Base-by-base conservation (phyloP, 2,888 invertebrate species). In the Empis stercorea region DNA sequence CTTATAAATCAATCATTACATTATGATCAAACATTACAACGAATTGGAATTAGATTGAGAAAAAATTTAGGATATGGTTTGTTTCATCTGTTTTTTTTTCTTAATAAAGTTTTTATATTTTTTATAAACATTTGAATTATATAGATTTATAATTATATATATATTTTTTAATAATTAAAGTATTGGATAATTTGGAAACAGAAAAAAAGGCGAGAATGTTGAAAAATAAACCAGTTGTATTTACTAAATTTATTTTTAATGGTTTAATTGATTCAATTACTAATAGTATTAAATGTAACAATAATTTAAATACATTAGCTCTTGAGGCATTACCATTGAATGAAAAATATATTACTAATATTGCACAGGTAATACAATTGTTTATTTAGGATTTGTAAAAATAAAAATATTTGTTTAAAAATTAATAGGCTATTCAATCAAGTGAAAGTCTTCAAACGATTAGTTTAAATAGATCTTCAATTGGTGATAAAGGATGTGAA, bases 281-380 rank as follows among this genome's bases (percentile, higher is more conserved):
- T 1, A 77, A 78, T 60, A 76, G 82, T 51, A 64, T 85, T 6
- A 69, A 76, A 20, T 75, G 76, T 52, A 83, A 80, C 14, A 73
- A 76, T 32, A 73, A 78, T 14, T 65, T 87, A 10, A 73, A 75
- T 2, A 69, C 74, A 6, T 62, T 87, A 23, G 74, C 79, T 51
- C 64, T 87, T 13, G 86, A 86, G 57, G 85, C 84, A 0, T 62
- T 87, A 23, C 86, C 86, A 0, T 60, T 87, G 42, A 76, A 75
- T 52, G 72, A 75, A 52, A 79, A 81, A 14, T 84, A 83, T 56
- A 66, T 85, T 30, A 75, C 76, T 27, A 74, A 74, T 4, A 71
- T 72, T 59, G 76, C 73, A 57, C 76, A 71, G 76, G 81, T 70
- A 58, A n/a, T n/a, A n/a, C n/a, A n/a, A n/a, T n/a, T n/a, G n/a